Percentiles rank a stretch among this genome's conserved stretches.
These are phyloP conservation scores for Zaprionus inermis DNA, from an alignment of 1,140 invertebrate species.

Conservation along the genomic window DNA sequence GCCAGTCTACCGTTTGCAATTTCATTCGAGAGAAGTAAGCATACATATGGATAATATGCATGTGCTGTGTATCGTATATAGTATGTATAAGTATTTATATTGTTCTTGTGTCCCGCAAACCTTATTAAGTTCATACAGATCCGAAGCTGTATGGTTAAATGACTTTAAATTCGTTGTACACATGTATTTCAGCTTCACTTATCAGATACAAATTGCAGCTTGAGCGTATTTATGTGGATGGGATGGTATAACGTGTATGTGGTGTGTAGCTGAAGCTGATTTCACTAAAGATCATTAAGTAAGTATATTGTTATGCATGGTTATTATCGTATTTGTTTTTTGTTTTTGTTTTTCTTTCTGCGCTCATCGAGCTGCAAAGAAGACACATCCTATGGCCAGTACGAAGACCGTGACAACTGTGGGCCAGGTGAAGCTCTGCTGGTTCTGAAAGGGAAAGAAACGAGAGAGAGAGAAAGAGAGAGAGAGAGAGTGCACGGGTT, in stretches of 20 bases:
- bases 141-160: conserved; percentile 43
- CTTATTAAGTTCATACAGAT: conserved; percentile 54
- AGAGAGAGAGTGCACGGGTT: too few species aligned
- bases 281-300: conserved; percentile 58
- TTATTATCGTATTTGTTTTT: conserved; percentile 4
- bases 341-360: conserved; percentile 10
- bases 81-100: conserved; percentile 55
- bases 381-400: conserved; percentile 83
- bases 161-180: conserved; percentile 47
- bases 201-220: conserved; percentile 56
- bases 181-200: conserved; percentile 37
- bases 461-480: too few species aligned
- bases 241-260: conserved; percentile 23
- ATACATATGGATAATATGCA: conserved; percentile 17
- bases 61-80: conserved; percentile 26
- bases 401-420: conserved; percentile 83
- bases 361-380: conserved; percentile 83
- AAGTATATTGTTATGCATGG: conserved; percentile 29
- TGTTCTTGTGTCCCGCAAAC: conserved; percentile 80
- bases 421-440: conserved; percentile 81
- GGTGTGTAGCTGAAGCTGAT: conserved; percentile 41
- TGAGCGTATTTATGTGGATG: conserved; percentile 37
- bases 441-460: conserved; percentile 56
- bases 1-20: conserved; percentile 74
- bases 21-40: conserved; percentile 50